Conservation (phyloP, 2,113 vertebrate genomes). For the Erythrocebus patas region DNA sequence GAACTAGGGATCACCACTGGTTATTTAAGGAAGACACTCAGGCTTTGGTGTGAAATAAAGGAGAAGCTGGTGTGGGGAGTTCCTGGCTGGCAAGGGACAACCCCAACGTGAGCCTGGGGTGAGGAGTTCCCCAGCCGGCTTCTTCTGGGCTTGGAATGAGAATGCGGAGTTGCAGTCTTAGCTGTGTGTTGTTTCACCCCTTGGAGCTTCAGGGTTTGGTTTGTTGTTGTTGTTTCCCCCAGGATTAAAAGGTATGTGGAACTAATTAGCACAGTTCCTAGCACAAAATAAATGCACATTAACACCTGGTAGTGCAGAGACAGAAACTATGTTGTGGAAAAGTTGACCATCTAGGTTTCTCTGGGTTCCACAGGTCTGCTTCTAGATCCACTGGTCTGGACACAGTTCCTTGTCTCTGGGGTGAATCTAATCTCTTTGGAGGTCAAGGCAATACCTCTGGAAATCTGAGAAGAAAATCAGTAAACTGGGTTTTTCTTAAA, state of each 20-base stretch:
- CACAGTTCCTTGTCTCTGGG: not conserved
- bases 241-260: not conserved
- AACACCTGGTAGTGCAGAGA: accelerated
- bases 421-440: not conserved
- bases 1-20: too few species aligned
- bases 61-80: accelerated
- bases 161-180: accelerated
- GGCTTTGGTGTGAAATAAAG: not conserved
- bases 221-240: not conserved
- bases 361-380: not conserved
- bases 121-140: not conserved
- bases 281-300: not conserved
- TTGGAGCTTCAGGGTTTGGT: not conserved
- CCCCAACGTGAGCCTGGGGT: not conserved
- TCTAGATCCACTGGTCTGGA: not conserved
- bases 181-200: not conserved
- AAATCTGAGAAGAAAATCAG: not conserved
- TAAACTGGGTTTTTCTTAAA: not conserved
- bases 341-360: not conserved
- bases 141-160: not conserved
- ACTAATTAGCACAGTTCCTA: not conserved
- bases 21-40: not conserved
- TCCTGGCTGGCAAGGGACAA: not conserved
- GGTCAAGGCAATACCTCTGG: not conserved
- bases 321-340: accelerated